Evolutionary conservation across 2,888 invertebrate species (phyloP), one percentile per base, ranked within the genome.

Genomic region (Homarus gammarus): DNA sequence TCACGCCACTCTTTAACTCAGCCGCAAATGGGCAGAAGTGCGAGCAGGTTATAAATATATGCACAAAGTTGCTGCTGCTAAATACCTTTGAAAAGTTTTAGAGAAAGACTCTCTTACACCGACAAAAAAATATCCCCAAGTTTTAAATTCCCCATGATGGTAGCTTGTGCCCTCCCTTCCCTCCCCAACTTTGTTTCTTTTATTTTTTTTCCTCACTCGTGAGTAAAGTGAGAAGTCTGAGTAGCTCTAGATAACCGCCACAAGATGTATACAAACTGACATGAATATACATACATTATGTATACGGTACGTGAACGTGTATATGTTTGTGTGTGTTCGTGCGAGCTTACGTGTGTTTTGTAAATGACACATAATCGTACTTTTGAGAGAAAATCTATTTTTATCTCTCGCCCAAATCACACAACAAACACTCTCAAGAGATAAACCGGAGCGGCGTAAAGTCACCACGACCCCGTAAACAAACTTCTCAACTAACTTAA

Each of bases 71-170:
- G 75, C 75, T 77, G 31, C 75, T 49, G 75, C 75, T 77, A 77
- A 77, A 77, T 77, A 77, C 75, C 75, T 77, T 77, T 77, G 75
- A 77, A 77, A 77, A 77, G 75, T 77, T 77, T 44, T 77, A 38
- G 44, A 31, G 31, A 44, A 77, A 77, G 75, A 77, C 75, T 49
- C 40, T 44, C 49, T 77, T 44, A 49, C 75, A 38, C 27, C 12
- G n/a, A 49, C 44, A 77, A 49, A 2, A 31, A 77, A 36, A 77
- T 40, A 49, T n/a, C n/a, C 38, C 49, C 40, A 44, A 77, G 44
- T 38, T 77, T 77, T 77, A 77, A 77, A 77, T 77, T 77, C 44
- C 12, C 27, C 31, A 49, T 77, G 44, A 77, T 77, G 38, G n/a
- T n/a, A n/a, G n/a, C n/a, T n/a, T n/a, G n/a, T n/a, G n/a, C n/a